Evolutionary conservation across 2,797 vertebrate species (phyloP), one percentile per base, ranked within the genome.

Genomic region (Craterocephalus amniculus): DNA sequence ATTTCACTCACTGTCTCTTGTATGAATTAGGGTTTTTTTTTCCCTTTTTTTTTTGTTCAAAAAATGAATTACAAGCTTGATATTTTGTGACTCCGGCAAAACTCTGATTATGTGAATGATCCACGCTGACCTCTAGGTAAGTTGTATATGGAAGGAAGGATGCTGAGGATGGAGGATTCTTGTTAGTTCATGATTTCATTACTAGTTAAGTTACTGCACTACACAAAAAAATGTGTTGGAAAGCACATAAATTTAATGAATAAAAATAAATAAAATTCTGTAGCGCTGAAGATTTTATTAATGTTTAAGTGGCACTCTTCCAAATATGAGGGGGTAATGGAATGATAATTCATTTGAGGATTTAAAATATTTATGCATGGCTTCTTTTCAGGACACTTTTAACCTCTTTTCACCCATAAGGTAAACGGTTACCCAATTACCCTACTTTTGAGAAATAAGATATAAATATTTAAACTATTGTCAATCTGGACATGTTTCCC

Each of bases 291-390:
- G 72, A 67, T 72, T 79, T 76, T 58, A 51, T 60, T 62, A 27
- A 45, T 67, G 48, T 51, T 62, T 74, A 56, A 63, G 6, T 60
- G 51, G 48, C 49, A 0, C 18, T 61, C 40, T 26, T 36, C 2
- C 32, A 63, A 63, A 73, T 34, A 54, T 43, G 40, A 12, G 20
- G 40, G 40, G 27, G 18, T 67, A 65, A 66, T 67, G 48, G 67
- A 72, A 69, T 38, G 7, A 69, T 61, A 45, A 61, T 56, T 65
- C 66, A 43, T 26, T 52, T 32, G 34, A 29, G n/a, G 54, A 32
- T 61, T 78, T 71, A 59, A 65, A 64, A 68, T 72, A 67, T 79
- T 69, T 26, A 72, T 54, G 48, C 52, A 51, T 43, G 40, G 34
- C 32, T 81, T 58, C 22, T 77, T 73, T 67, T 59, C 38, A 13